Base-by-base conservation (phyloP, 2,113 vertebrate genomes). In the Phocoena sinus region DNA sequence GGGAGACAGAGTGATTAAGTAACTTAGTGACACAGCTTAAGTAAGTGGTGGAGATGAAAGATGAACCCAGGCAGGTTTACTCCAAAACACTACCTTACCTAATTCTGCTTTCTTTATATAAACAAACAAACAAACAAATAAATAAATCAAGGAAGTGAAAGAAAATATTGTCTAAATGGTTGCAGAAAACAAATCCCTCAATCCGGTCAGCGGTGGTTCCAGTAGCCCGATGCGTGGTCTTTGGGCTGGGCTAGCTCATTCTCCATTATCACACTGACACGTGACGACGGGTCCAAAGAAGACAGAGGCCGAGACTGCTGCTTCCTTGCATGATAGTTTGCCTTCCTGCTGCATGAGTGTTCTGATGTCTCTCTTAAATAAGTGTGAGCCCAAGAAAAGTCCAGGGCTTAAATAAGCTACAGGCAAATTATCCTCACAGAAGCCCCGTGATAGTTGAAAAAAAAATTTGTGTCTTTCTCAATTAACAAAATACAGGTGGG, bases 401-500 rank as follows among this genome's bases (percentile, higher is more conserved):
- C 33, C 28, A 65, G 10, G 25, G 10, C n/a, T 65, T 5, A 31
- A 25, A 25, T 47, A 86, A 92, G 21, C 17, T 73, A 58, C 3
- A 65, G n/a, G 47, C 21, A 92, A 83, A 68, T n/a, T 63, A 56
- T 71, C 63, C 25, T 86, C 31, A 67, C 10, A 80, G 38, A 9
- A 21, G 93, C 12, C 13, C 28, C 44, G 33, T 77, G 53, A 23
- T 85, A 71, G 12, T 56, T 77, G 74, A 71, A 33, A 86, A 86
- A 17, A 17, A 1, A 1, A 56, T 58, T 85, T 26, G 60, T 83
- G 28, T 2, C 28, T 82, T 71, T 97, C 33, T 94, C 36, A 63
- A 62, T 93, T 23, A 91, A 80, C 53, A 91, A 96, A 92, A 60
- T 82, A 31, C 15, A 95, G 92, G 47, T 71, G 31, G 5, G 10